Evolutionary conservation across 2,113 vertebrate genomes (phyloP).

Genomic region (Zosterops hypoxanthus): DNA sequence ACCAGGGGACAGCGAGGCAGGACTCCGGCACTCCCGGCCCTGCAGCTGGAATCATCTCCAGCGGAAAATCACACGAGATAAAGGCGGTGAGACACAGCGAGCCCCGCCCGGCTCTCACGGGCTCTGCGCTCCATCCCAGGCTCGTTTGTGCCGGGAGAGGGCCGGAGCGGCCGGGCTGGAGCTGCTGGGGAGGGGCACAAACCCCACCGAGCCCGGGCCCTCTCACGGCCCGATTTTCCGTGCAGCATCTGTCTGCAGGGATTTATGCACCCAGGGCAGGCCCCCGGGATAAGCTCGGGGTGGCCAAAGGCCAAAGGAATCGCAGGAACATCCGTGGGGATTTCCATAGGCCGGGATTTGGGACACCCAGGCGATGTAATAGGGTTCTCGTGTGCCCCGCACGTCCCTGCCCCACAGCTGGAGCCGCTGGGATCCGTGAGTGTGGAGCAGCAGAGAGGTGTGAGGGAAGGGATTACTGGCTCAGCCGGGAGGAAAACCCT

Average conservation of each 20-base stretch:
- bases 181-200: neutral
- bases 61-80: neutral
- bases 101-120: fast-evolving
- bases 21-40: neutral
- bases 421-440: fast-evolving
- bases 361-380: fast-evolving
- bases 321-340: fast-evolving
- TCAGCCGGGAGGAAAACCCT: constrained; percentile 4
- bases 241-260: neutral
- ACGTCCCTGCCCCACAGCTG: neutral
- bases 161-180: neutral
- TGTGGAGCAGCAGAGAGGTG: neutral
- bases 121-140: neutral
- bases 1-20: neutral
- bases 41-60: neutral
- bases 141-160: neutral
- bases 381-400: neutral
- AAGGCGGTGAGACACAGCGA: neutral
- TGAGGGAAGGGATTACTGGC: neutral
- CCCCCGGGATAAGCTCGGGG: neutral
- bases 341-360: neutral
- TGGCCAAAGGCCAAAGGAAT: neutral
- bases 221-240: fast-evolving
- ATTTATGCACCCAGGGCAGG: neutral
- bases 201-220: fast-evolving